Evolutionary conservation across 2,797 vertebrate genomes (phyloP).

Genomic region (Brachyalestes nurse): DNA sequence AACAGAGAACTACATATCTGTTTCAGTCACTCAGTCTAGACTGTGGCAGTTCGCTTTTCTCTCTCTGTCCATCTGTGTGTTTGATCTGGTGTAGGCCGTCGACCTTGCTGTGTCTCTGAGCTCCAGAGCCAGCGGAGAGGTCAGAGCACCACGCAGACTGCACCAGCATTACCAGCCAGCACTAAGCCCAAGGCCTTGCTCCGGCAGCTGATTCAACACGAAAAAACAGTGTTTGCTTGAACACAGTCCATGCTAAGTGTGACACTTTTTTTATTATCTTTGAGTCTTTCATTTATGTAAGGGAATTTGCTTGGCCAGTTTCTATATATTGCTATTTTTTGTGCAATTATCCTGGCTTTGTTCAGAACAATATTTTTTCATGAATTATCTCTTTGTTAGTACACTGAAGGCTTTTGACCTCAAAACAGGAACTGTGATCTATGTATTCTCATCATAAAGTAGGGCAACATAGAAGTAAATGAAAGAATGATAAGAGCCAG

Average conservation of each 20-base stretch:
- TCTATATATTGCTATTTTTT: slow-evolving; percentile 6
- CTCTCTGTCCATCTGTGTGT: slow-evolving; percentile 68
- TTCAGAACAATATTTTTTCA: slow-evolving; percentile 38
- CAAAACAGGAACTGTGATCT: slow-evolving; percentile 37
- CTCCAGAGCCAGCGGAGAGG: slow-evolving; percentile 66
- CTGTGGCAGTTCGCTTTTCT: slow-evolving; percentile 56
- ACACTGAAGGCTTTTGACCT: slow-evolving; percentile 43
- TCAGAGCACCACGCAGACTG: slow-evolving; percentile 70
- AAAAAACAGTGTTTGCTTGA: slow-evolving; percentile 46
- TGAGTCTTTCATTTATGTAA: slow-evolving; percentile 31
- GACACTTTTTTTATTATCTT: slow-evolving; percentile 55
- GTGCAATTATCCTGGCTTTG: slow-evolving; percentile 14
- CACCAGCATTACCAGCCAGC: slow-evolving; percentile 61
- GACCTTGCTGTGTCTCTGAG: slow-evolving; percentile 46
- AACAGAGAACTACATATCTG: slow-evolving; percentile 54
- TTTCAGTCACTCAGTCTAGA: slow-evolving; percentile 62
- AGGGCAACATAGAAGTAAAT: slow-evolving; percentile 46
- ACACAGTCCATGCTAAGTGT: slow-evolving; percentile 36
- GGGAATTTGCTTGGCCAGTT: slow-evolving; percentile 36
- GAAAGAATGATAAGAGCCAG: slow-evolving; percentile 43
- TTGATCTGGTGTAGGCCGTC: slow-evolving; percentile 71
- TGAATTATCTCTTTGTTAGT: slow-evolving; percentile 43
- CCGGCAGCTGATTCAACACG: slow-evolving; percentile 62
- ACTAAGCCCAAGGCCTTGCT: slow-evolving; percentile 52
- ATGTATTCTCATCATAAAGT: slow-evolving; percentile 42